Base-by-base conservation (phyloP, 1,140 invertebrate genomes). In the Drosophila pachea region DNA sequence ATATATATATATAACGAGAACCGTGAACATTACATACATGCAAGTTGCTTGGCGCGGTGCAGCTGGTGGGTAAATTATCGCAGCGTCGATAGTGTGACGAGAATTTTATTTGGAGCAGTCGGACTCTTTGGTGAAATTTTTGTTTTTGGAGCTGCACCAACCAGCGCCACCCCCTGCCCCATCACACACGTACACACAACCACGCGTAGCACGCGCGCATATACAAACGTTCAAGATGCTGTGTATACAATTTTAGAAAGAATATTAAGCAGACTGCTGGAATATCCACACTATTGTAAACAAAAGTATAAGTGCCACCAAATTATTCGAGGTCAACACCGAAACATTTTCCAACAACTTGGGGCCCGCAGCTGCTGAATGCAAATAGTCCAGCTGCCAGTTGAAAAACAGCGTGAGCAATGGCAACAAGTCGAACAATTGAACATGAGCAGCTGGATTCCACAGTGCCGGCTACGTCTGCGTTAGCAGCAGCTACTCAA, bases 241-340 rank as follows among this genome's bases (percentile, higher is more conserved):
- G 79, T 84, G 73, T 83, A 84, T 83, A 83, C 75, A 78, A 78
- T 74, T 78, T 84, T 79, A 79, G 69, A 66, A 60, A 69, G 68
- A 73, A 78, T 84, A 75, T 72, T 65, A 64, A 82, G 66, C 47
- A 67, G 43, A 76, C 74, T 40, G 42, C 60, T 45, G 56, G 42
- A 79, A 76, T 65, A 84, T 74, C 71, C 60, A 74, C 76, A 60
- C 63, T 76, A 64, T 79, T 84, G 66, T 84, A 84, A 84, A 84
- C 79, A 79, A 86, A 62, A 60, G 14, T 45, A 58, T 52, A 53
- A 63, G 50, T 31, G 54, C 50, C 49, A 62, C 55, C 42, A 56
- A 31, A 47, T 53, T 53, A 42, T 74, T 43, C 56, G 61, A 68
- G 72, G 74, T 78, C 65, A 76, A 48, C 47, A 48, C 32, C 31